Conservation (phyloP, 1,140 invertebrate species). For the Diachasmimorpha longicaudata region DNA sequence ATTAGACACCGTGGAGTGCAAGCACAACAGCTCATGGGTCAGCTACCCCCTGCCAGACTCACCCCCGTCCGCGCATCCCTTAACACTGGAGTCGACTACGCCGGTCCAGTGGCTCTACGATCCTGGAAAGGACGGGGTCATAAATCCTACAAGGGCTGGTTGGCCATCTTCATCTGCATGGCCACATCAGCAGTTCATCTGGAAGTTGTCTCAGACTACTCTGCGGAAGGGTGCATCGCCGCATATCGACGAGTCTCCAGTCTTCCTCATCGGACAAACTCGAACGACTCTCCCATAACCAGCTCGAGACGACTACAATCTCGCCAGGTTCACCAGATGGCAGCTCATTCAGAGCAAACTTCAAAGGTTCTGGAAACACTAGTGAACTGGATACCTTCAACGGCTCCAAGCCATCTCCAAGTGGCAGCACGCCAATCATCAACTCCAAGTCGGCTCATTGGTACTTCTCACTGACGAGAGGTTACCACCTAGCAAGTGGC, state of each 20-base stretch:
- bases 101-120: conserved; percentile 44
- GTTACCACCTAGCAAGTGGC: conserved; percentile 21
- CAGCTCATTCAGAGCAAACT: too few relatives aligned
- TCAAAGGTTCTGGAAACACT: conserved; percentile 32
- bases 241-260: conserved; percentile 28
- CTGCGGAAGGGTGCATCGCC: conserved; percentile 2
- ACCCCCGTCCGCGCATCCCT: conserved; percentile 41
- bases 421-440: not conserved
- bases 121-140: too few relatives aligned
- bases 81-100: conserved; percentile 44
- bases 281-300: conserved; percentile 34
- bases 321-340: too few relatives aligned
- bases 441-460: conserved; percentile 8
- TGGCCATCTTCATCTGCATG: too few relatives aligned
- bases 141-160: too few relatives aligned
- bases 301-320: too few relatives aligned
- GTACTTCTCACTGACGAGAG: conserved; percentile 7
- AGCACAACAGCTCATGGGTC: conserved; percentile 42
- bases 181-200: conserved; percentile 7
- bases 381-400: conserved; percentile 6
- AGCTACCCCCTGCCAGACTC: conserved; percentile 41
- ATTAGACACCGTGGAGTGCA: not conserved
- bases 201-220: not conserved
- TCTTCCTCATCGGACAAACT: conserved; percentile 29
- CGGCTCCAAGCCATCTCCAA: conserved; percentile 4